Base-by-base conservation (phyloP, 2,888 invertebrate species). In the Morpho helenor region DNA sequence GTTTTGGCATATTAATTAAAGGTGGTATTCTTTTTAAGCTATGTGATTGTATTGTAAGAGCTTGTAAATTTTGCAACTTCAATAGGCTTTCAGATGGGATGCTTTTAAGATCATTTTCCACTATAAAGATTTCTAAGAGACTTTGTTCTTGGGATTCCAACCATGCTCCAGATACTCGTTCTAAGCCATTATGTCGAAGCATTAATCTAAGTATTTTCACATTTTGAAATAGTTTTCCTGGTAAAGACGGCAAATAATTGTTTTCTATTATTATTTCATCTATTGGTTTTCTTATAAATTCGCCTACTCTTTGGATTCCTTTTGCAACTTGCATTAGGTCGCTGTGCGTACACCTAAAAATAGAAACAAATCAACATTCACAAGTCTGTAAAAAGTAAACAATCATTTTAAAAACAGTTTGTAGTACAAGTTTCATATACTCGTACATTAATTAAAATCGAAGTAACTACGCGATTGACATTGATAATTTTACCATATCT, bases 201-300 rank as follows among this genome's bases (percentile, higher is more conserved):
- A 97, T 96, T 44, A 97, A 79, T 41, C 97, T 92, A 43, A 95
- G 87, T 39, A 96, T 94, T 78, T 94, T 94, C 52, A 96, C 84
- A 65, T 94, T 93, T 59, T 95, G 93, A 75, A 97, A 97, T 58
- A 95, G 93, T 66, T 95, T 93, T 7, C 96, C 96, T 0, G 97
- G 96, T n/a, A 97, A 74, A 0, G 96, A 95, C 8, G 96, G 96
- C 50, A 97, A 85, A 72, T 95, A 95, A 79, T 97, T 97, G 74
- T 96, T 96, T 85, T 97, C 97, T 68, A 97, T 91, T 65, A 97
- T 97, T 55, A 97, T 79, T 77, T 97, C 97, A 79, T 97, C 97
- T 68, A 97, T 94, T 6, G 95, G 94, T 54, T 92, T 92, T 62
- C 91, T 92, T 53, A 96, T 86, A 61, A 92, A 92, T 52, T 93